These are phyloP conservation scores for Cebidichthys violaceus DNA, from an alignment of 2,113 vertebrate species.

Conservation along the genomic window DNA sequence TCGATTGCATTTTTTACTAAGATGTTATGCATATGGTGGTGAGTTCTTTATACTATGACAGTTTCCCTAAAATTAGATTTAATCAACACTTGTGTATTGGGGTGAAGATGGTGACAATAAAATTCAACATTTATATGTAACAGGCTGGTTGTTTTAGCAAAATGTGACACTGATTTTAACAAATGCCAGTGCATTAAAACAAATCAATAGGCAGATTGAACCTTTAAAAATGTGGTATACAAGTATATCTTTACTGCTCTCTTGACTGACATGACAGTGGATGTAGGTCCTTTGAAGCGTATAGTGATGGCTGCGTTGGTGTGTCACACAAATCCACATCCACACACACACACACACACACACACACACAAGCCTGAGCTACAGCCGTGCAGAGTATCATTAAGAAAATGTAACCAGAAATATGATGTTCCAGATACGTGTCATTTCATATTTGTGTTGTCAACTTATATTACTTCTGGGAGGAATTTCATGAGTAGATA, in stretches of 20 bases:
- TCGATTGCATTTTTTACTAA: no score
- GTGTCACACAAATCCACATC: constrained; percentile 26
- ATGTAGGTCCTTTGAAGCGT: constrained; percentile 43
- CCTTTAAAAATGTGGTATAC: constrained; percentile 2
- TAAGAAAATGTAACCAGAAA: constrained; percentile 12
- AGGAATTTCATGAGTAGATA: not conserved
- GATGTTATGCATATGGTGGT: no score
- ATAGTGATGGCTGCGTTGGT: constrained; percentile 22
- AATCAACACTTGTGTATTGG: not conserved
- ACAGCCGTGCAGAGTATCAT: constrained; percentile 31
- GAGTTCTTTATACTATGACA: no score
- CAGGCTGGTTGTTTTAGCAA: constrained; percentile 8
- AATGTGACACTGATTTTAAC: constrained; percentile 17
- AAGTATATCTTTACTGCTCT: constrained; percentile 28
- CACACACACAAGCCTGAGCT: constrained; percentile 13
- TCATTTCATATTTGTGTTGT: constrained; percentile 27
- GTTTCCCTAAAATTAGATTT: not conserved
- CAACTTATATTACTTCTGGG: constrained; percentile 3
- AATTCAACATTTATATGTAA: not conserved
- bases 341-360: constrained; percentile 36
- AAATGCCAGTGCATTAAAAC: constrained; percentile 10
- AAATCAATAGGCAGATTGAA: constrained; percentile 12
- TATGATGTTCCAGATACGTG: not conserved
- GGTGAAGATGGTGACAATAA: constrained; percentile 22
- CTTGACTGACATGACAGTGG: constrained; percentile 21